Conservation (phyloP, 2,113 vertebrate species). For the Sylvilagus bachmani region DNA sequence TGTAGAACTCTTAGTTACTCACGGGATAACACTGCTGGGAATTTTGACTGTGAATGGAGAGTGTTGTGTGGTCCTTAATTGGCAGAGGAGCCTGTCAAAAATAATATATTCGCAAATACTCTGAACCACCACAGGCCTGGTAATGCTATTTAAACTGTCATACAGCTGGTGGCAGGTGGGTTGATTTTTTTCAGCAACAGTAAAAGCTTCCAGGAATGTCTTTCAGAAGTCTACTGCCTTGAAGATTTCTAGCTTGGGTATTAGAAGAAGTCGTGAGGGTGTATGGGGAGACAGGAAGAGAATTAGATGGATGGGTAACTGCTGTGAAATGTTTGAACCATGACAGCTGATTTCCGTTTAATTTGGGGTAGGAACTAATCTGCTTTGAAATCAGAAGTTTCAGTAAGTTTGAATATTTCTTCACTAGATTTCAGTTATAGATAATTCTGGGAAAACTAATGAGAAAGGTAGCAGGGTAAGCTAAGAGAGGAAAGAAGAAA, state of each 20-base stretch:
- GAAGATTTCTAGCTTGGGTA: constrained; percentile 62
- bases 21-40: constrained; percentile 38
- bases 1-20: constrained; percentile 49
- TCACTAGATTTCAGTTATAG: background rate
- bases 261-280: background rate
- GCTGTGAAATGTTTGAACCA: constrained; percentile 33
- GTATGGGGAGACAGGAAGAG: background rate
- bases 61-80: constrained; percentile 49
- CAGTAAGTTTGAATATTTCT: constrained; percentile 20
- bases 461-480: background rate
- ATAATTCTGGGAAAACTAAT: constrained; percentile 59
- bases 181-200: constrained; percentile 66
- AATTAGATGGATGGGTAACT: constrained; percentile 3
- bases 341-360: constrained; percentile 60
- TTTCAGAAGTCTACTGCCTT: constrained; percentile 66
- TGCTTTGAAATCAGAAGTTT: constrained; percentile 64
- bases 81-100: constrained; percentile 67
- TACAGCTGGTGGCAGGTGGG: constrained; percentile 42
- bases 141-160: constrained; percentile 71
- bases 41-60: constrained; percentile 55
- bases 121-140: constrained; percentile 58
- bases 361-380: constrained; percentile 55
- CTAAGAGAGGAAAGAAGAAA: background rate
- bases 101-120: constrained; percentile 69
- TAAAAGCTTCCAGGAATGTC: constrained; percentile 61